Conservation (phyloP, 1,140 invertebrate species). For the Drosophila dunni region DNA sequence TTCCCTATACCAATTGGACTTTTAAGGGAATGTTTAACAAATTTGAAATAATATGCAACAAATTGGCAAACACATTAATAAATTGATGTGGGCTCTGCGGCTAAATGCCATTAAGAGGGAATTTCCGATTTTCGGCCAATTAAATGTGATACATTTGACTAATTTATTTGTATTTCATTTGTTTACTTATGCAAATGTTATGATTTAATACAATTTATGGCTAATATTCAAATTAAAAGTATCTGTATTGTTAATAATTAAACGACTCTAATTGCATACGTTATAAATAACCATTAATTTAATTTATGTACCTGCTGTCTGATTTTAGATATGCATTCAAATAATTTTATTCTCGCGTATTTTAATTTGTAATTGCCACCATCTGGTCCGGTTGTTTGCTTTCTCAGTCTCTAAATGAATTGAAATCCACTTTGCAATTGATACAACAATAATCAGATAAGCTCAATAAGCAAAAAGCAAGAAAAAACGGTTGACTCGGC, state of each 20-base stretch:
- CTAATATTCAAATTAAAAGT: slow-evolving; percentile 16
- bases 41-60: slow-evolving; percentile 19
- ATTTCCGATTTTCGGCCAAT: slow-evolving; percentile 35
- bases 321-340: slow-evolving; percentile 20
- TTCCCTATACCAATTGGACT: slow-evolving; percentile 30
- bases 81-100: slow-evolving; percentile 4
- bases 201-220: slow-evolving; percentile 17
- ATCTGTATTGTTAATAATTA: slow-evolving; percentile 13
- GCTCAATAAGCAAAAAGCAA: too few species aligned
- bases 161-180: slow-evolving; percentile 28
- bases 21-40: slow-evolving; percentile 15
- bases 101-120: slow-evolving; percentile 11
- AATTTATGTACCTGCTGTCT: slow-evolving; percentile 17
- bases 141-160: slow-evolving; percentile 14
- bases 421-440: too few species aligned
- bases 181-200: slow-evolving; percentile 18
- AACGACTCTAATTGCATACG: slow-evolving; percentile 36
- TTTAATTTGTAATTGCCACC: slow-evolving; percentile 3
- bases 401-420: neutral
- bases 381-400: neutral
- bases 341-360: slow-evolving; percentile 12
- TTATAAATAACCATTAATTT: slow-evolving; percentile 19
- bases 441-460: too few species aligned
- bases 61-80: slow-evolving; percentile 31
- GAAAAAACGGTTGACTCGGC: too few species aligned